Base-by-base conservation (phyloP, 2,797 vertebrate genomes). In the Fistularia commersonii region DNA sequence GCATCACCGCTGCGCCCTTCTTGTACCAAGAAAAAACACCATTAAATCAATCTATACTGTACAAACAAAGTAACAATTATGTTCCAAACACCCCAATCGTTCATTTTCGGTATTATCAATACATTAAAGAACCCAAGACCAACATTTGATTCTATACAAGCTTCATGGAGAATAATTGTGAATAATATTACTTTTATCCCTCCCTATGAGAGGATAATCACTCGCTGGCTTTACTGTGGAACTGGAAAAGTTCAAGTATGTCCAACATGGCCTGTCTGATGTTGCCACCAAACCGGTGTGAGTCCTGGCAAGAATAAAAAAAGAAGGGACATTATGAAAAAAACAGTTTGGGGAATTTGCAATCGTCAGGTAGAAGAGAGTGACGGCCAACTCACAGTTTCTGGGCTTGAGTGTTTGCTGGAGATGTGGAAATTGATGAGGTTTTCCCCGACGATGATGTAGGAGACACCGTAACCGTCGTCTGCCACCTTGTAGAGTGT, bases 401-500 rank as follows among this genome's bases (percentile, higher is more conserved):
- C 94, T 9, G 90, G 88, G 76, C 95, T 93, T 32, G 95, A 98
- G 69, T 89, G 57, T 85, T 99, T 99, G 91, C 96, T 97, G 57
- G 95, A 99, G 72, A 99, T 87, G 50, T 99, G 97, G 77, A 99
- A 98, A 61, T 92, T 95, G 80, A 99, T 94, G 51, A 89, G 85
- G 47, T 93, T 84, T 37, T 98, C 97, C 7, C 77, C 97, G 37
- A 97, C 66, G 9, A 98, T 90, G 11, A 98, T 94, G 59, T 99
- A 99, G 1, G 97, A 98, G 52, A 99, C 96, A 0, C 97, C 97
- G 3, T 99, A 99, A 51, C 97, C 97, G 42, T 99, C 97, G 66
- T 99, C 93, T 36, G 95, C 96, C 61, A 98, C 97, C 97, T 99
- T 52, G 41, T 1, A 38, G 37, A 55, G 15, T 1, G 31, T 23